Evolutionary conservation across 2,797 vertebrate genomes (phyloP).

Genomic region (Sardinella longiceps): DNA sequence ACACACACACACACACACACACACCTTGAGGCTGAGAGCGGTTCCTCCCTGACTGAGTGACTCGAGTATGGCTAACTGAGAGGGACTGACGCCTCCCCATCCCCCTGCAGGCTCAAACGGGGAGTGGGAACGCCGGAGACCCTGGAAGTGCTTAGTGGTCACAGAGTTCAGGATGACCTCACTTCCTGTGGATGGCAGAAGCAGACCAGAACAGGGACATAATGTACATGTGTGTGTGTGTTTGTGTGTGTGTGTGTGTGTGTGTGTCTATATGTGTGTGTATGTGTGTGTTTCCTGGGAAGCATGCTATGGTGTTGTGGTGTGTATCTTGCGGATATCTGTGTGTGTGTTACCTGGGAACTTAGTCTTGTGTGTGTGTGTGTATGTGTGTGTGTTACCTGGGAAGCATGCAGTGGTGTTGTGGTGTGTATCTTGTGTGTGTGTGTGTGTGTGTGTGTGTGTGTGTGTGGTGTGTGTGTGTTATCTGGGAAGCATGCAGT

Average conservation of each 20-base stretch:
- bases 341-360: no score
- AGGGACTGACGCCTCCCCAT: slow-evolving; percentile 23
- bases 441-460: background rate
- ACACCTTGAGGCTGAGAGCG: slow-evolving; percentile 32
- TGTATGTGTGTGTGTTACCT: background rate
- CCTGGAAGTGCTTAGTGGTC: slow-evolving; percentile 45
- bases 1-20: slow-evolving; percentile 32
- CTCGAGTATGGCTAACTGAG: slow-evolving; percentile 42
- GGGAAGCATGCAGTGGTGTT: no score
- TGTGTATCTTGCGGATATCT: no score
- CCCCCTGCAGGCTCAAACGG: slow-evolving; percentile 25
- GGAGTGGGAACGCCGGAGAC: slow-evolving; percentile 29
- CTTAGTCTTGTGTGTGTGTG: no score
- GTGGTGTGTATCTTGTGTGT: no score
- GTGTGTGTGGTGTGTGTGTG: background rate
- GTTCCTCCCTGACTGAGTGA: slow-evolving; percentile 19
- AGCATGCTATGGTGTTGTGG: no score
- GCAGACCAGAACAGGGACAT: background rate
- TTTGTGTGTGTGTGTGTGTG: no score
- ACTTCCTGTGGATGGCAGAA: slow-evolving; percentile 19
- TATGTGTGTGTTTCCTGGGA: no score
- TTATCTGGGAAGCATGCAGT: no score
- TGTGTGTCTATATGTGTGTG: no score
- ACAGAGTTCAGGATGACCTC: slow-evolving; percentile 38
- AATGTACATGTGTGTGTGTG: no score